phyloP scores from a whole-genome alignment of 1,140 invertebrate species.

The Lepidurus couesii region DNA sequence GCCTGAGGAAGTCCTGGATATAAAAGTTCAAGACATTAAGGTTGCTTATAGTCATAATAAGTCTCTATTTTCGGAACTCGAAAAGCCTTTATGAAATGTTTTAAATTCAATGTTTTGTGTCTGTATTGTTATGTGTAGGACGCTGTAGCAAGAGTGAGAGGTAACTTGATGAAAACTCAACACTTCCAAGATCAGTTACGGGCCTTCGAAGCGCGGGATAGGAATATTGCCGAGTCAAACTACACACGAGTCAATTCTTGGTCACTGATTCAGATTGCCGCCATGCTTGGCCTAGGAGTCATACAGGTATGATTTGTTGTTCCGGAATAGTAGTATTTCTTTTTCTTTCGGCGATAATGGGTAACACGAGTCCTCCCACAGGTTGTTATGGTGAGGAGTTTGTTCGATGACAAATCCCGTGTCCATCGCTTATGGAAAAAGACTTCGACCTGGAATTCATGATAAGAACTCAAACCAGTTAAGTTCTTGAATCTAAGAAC shows the following conservation, averaged over 20 bases:
- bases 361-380: constrained; percentile 30
- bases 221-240: constrained; percentile 70
- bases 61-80: constrained; percentile 17
- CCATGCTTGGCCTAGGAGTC: constrained; percentile 64
- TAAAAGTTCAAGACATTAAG: constrained; percentile 59
- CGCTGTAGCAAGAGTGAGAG: constrained; percentile 54
- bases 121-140: constrained; percentile 43
- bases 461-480: too few relatives aligned
- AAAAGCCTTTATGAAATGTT: neutral
- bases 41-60: constrained; percentile 40
- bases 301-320: constrained; percentile 50
- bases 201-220: constrained; percentile 66
- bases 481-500: too few relatives aligned
- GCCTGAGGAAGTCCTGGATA: constrained; percentile 54
- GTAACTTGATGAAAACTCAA: constrained; percentile 56
- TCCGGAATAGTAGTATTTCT: neutral
- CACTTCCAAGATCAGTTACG: constrained; percentile 65
- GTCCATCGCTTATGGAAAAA: constrained; percentile 51
- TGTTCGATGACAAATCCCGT: constrained; percentile 60
- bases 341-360: neutral
- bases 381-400: constrained; percentile 58
- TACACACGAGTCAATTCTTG: constrained; percentile 65
- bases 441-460: neutral
- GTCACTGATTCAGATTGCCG: constrained; percentile 60
- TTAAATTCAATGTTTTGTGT: too few relatives aligned